Conservation (phyloP, 1,140 invertebrate species). For the Drosophila bifasciata region DNA sequence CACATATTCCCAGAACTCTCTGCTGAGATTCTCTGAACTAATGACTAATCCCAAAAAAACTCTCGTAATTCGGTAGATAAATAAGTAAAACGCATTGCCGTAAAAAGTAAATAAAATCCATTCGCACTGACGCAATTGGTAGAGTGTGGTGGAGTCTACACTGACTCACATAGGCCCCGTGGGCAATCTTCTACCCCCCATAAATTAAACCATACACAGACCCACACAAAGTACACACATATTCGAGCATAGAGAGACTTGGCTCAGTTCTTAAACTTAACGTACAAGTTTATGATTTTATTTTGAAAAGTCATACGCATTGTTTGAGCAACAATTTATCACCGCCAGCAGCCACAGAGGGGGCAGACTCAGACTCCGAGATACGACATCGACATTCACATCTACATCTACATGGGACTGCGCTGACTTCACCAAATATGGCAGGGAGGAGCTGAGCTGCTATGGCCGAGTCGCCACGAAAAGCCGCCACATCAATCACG, state of each 20-base stretch:
- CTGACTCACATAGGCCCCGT: background rate
- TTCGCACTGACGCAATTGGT: constrained; percentile 6
- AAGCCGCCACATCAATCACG: constrained; percentile 73
- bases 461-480: constrained; percentile 26
- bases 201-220: constrained; percentile 7
- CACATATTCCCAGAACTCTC: too few species aligned
- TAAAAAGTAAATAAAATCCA: constrained; percentile 26
- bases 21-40: too few species aligned
- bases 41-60: background rate
- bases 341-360: constrained; percentile 24
- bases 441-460: constrained; percentile 55
- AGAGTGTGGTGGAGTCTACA: too few species aligned
- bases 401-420: constrained; percentile 19
- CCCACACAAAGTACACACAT: constrained; percentile 30
- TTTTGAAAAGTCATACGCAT: constrained; percentile 54
- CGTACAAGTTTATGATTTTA: constrained; percentile 44
- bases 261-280: constrained; percentile 44
- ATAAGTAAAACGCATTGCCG: constrained; percentile 1
- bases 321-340: constrained; percentile 49
- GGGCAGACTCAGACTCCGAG: too few species aligned
- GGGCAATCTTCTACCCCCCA: constrained; percentile 20
- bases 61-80: too few species aligned
- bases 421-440: constrained; percentile 61
- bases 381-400: constrained; percentile 1
- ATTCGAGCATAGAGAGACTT: constrained; percentile 23